Evolutionary conservation across 2,797 vertebrate genomes (phyloP).

Genomic region (Gila robusta): DNA sequence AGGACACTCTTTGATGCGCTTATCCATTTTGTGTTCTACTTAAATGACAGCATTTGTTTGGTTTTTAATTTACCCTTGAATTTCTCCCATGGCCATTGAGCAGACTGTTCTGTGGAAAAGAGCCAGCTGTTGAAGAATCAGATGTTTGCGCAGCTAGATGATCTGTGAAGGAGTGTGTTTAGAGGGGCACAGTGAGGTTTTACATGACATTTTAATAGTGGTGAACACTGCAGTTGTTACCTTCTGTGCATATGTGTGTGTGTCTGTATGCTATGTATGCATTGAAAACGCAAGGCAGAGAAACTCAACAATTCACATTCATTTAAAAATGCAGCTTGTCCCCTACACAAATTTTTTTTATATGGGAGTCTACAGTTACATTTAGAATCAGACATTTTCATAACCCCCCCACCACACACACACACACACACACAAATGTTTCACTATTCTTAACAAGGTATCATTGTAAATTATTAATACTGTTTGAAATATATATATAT

Average conservation of each 20-base stretch:
- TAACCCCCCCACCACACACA: too few relatives aligned
- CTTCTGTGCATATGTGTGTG: neutral
- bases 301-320: neutral
- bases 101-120: conserved; percentile 66
- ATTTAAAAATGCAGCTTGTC: neutral
- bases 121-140: conserved; percentile 78
- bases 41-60: conserved; percentile 78
- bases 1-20: conserved; percentile 16
- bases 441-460: neutral
- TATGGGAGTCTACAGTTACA: neutral
- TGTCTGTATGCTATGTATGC: neutral
- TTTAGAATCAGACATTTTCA: neutral
- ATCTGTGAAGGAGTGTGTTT: conserved; percentile 76
- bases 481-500: too few relatives aligned
- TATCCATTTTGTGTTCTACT: neutral
- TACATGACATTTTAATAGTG: conserved; percentile 6
- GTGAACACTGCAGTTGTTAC: neutral
- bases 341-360: neutral
- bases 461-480: too few relatives aligned
- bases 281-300: neutral
- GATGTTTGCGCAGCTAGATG: conserved; percentile 71
- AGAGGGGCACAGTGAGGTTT: neutral
- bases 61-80: conserved; percentile 79
- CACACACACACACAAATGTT: too few relatives aligned
- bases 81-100: conserved; percentile 77